phyloP scores from a whole-genome alignment of 2,113 vertebrate species.

The Bufo gargarizans region DNA sequence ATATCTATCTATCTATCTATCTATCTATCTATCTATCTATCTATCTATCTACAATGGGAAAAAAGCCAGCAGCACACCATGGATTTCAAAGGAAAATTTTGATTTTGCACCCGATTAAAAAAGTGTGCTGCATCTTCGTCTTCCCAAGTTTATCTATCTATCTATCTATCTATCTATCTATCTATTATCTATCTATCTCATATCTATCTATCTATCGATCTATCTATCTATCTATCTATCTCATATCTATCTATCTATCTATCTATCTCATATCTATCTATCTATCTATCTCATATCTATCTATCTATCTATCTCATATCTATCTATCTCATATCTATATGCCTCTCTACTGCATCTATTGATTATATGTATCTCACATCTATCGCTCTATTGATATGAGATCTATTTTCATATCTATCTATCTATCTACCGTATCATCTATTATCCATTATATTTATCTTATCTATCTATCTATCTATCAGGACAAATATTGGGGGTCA shows the following conservation, averaged over 20 bases:
- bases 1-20: too few relatives aligned
- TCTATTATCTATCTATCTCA: neutral
- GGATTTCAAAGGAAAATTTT: too few relatives aligned
- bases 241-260: neutral
- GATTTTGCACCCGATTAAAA: too few relatives aligned
- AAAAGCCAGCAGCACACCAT: too few relatives aligned
- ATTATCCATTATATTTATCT: neutral
- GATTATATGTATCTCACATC: neutral
- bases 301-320: neutral
- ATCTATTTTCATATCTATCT: neutral
- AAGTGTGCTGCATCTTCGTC: too few relatives aligned
- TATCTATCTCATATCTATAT: neutral
- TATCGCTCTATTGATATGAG: neutral
- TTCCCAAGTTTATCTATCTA: too few relatives aligned
- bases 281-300: neutral
- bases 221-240: neutral
- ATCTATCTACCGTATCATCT: neutral
- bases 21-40: too few relatives aligned
- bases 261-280: neutral
- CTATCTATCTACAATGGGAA: too few relatives aligned
- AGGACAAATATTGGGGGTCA: too few relatives aligned
- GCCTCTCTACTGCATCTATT: neutral
- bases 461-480: neutral
- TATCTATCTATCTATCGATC: neutral
- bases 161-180: too few relatives aligned